Conservation (phyloP, 2,797 vertebrate species). For the Nyctalus aviator region DNA sequence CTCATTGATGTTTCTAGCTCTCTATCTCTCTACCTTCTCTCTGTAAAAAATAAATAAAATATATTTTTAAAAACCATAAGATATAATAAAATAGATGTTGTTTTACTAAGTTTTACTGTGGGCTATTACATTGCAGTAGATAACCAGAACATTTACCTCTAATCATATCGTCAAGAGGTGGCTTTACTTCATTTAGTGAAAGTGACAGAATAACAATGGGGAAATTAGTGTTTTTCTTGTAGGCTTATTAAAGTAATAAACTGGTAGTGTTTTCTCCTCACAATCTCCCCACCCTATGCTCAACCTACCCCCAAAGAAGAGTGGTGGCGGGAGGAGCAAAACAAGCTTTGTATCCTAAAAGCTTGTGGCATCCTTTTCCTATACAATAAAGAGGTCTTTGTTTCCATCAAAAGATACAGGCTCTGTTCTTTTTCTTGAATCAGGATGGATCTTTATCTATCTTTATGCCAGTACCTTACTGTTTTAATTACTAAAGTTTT, state of each 20-base stretch:
- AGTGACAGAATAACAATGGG: neutral
- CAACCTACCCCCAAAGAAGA: neutral
- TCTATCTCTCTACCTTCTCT: no score
- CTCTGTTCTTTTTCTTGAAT: neutral
- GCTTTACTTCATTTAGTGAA: neutral
- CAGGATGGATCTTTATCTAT: neutral
- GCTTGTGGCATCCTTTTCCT: neutral
- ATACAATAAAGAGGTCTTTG: neutral
- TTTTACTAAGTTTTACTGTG: neutral
- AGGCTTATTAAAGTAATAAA: neutral
- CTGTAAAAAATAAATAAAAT: no score
- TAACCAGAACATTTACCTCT: neutral
- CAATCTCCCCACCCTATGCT: neutral
- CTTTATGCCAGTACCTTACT: neutral
- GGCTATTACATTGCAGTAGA: neutral
- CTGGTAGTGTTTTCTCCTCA: constrained; percentile 19
- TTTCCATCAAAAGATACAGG: neutral
- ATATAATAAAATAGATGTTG: neutral
- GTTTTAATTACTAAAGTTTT: neutral
- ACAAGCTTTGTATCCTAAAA: neutral
- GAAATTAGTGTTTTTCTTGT: neutral
- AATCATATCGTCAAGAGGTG: neutral
- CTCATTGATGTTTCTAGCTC: no score
- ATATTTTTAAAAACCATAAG: neutral
- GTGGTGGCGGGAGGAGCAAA: neutral